Base-by-base conservation (phyloP, 2,113 vertebrate species). In the Callipepla californica region DNA sequence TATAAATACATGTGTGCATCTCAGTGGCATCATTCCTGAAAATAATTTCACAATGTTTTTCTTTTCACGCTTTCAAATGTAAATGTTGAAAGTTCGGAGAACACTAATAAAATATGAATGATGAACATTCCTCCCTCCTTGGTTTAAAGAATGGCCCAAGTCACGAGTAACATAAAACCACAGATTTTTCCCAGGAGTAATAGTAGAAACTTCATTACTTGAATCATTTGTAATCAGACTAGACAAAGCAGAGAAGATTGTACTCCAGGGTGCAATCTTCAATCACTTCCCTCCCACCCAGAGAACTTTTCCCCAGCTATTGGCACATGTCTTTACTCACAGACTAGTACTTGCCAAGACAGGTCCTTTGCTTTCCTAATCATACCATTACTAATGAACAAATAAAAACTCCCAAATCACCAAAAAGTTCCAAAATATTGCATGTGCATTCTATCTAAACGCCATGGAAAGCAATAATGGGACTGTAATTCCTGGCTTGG, bases 131-230 rank as follows among this genome's bases (percentile, higher is more conserved):
- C 59, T 79, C 45, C 2, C 74, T 65, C 62, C 89, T 80, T 26
- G 12, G 9, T 45, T 89, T 81, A 55, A 65, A 85, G 81, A 84
- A 57, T 17, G 23, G 79, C 89, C 63, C 57, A 30, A 83, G 82
- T 14, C 85, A 82, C 34, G 0, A 91, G 81, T 51, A 96, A 59
- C 72, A 75, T 8, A 74, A 94, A 94, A 12, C 93, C 92, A 74
- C 87, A 73, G 91, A 78, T 91, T 82, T 82, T 26, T 86, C 94
- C 94, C 92, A 69, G 72, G 87, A 94, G 96, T 79, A 93, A 57
- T 8, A 84, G 57, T 1, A 73, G 93, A 47, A 89, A 66, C 92
- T 92, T 73, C 80, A 61, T 66, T 86, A 16, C 45, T 53, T 28
- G 87, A 92, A 61, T 80, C 74, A 22, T 90, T 85, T 86, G 87